These are phyloP conservation scores for Vicugna pacos DNA, from an alignment of 2,113 vertebrate genomes.

Conservation along the genomic window DNA sequence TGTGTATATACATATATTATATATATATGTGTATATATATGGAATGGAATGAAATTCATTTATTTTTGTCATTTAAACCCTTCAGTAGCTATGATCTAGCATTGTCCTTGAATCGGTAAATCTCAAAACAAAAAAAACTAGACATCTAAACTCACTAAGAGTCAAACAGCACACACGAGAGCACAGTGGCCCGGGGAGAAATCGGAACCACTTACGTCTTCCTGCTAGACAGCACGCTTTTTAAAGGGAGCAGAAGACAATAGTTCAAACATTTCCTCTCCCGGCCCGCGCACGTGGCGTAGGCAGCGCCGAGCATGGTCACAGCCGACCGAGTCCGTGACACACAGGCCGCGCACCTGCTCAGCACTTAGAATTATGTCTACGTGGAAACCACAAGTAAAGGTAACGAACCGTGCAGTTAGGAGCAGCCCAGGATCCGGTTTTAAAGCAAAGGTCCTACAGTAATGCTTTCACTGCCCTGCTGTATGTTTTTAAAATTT, in stretches of 20 bases:
- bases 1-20: neutral
- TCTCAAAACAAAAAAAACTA: neutral
- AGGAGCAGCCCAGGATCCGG: neutral
- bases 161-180: no score
- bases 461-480: neutral
- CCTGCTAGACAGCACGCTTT: neutral
- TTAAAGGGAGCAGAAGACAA: neutral
- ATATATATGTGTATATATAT: neutral
- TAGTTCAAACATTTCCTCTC: accelerated
- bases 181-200: neutral
- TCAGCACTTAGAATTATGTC: neutral
- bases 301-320: accelerated
- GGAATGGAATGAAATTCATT: neutral
- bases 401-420: neutral
- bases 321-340: neutral
- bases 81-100: neutral
- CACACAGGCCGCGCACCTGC: neutral
- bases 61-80: neutral
- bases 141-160: neutral
- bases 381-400: neutral
- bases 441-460: neutral
- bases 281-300: accelerated
- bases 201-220: neutral
- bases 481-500: neutral
- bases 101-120: neutral